Conservation (phyloP, 2,113 vertebrate genomes). For the Boulengeromyrus knoepffleri region DNA sequence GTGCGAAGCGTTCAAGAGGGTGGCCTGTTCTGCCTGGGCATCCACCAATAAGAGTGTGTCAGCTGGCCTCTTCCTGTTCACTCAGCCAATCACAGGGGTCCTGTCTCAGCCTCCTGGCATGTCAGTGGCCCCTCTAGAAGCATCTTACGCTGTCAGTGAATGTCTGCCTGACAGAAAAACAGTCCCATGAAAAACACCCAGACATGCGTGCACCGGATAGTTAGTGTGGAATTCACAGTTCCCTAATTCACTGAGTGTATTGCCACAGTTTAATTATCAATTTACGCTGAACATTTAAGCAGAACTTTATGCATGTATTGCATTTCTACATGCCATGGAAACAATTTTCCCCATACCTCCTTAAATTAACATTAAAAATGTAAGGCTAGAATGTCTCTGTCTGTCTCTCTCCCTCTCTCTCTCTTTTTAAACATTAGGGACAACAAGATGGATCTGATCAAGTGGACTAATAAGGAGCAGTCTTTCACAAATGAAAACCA, state of each 20-base stretch:
- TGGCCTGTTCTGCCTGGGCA: background rate
- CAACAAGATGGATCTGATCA: background rate
- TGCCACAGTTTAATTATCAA: background rate
- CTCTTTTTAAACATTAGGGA: background rate
- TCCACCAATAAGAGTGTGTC: background rate
- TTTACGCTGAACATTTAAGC: background rate
- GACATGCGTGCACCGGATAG: background rate
- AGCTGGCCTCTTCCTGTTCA: background rate
- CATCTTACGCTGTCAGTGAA: background rate
- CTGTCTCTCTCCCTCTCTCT: background rate
- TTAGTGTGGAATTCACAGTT: background rate
- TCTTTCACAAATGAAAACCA: slow-evolving; percentile 3
- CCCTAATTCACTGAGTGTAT: background rate
- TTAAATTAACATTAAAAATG: background rate
- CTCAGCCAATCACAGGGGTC: background rate
- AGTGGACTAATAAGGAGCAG: background rate
- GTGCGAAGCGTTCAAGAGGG: background rate
- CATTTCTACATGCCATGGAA: background rate
- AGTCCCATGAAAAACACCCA: background rate
- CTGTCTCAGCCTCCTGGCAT: background rate
- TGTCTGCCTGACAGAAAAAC: background rate
- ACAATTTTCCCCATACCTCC: background rate
- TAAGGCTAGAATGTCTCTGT: background rate
- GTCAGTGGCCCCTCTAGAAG: background rate
- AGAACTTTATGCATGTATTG: background rate